Evolutionary conservation across 2,888 invertebrate species (phyloP), one percentile per base, ranked within the genome.

Genomic region (Tribolium freemani): DNA sequence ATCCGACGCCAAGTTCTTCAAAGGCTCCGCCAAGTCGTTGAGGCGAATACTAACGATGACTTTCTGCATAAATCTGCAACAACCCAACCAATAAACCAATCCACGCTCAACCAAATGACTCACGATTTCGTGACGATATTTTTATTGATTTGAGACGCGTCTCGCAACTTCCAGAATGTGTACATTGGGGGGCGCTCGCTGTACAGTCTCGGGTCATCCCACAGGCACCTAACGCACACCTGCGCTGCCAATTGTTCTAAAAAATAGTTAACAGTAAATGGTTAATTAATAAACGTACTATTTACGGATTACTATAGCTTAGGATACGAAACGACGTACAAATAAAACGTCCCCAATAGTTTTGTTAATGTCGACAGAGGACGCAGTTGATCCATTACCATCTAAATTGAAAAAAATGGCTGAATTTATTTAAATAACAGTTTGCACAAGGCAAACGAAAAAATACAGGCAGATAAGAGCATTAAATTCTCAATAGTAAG

Each of bases 151-250:
- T 82, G 80, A 48, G 77, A 88, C 63, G 89, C 88, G 79, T 90
- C 90, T 20, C 88, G 87, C 77, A 89, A 87, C 73, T 91, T 90
- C 89, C 94, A 95, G 67, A 93, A 89, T 60, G 94, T 89, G 85
- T 96, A 96, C 91, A 96, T 94, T 16, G 96, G 96, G 71, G 93
- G 90, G 72, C 94, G 91, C 83, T 95, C 94, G 79, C 91, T 91
- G 84, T 96, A 94, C 68, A 95, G 88, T 80, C 92, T 91, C 0
- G 93, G 89, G 86, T 95, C 94, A 85, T 98, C 97, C 97, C 97
- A 98, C 82, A 94, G 88, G 79, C 96, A 96, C 75, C 91, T 88
- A 3, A 95, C 92, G 53, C 89, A 88, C 20, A 94, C 92, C 63
- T 90, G 89, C 4, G 84, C 84, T 16, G 83, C 82, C 61, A 84